Conservation (phyloP, 2,888 invertebrate genomes). For the Danaus chrysippus region DNA sequence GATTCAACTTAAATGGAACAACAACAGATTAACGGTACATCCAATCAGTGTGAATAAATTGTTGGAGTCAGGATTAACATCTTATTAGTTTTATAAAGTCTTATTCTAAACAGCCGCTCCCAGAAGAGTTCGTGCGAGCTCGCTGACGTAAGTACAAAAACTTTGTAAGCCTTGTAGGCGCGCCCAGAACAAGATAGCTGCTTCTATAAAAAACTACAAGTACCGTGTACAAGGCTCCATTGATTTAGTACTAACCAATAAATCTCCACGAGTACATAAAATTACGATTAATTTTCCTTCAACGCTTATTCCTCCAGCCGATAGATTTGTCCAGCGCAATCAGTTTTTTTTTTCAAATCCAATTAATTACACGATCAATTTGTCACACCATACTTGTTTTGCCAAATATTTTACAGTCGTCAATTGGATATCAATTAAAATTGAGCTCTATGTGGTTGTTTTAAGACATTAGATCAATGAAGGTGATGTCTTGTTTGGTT, state of each 20-base stretch:
- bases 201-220: background rate
- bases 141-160: background rate
- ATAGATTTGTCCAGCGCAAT: conserved; percentile 33
- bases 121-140: background rate
- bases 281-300: background rate
- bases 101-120: background rate
- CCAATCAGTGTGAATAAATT: conserved; percentile 2
- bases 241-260: background rate
- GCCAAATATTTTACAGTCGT: conserved; percentile 12
- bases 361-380: conserved; percentile 43
- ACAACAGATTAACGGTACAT: background rate
- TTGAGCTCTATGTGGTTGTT: conserved; percentile 13
- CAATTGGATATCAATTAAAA: background rate
- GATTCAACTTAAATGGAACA: background rate
- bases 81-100: conserved; percentile 3
- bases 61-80: background rate
- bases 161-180: background rate
- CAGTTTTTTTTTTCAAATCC: conserved; percentile 40
- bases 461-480: conserved; percentile 12
- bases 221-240: background rate
- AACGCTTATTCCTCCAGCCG: conserved; percentile 12
- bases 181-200: background rate
- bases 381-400: conserved; percentile 35
- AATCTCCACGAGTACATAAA: background rate
- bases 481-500: conserved; percentile 18